Evolutionary conservation across 2,113 vertebrate genomes (phyloP), one percentile per base, ranked within the genome.

Genomic region (Cyprinus carpio): DNA sequence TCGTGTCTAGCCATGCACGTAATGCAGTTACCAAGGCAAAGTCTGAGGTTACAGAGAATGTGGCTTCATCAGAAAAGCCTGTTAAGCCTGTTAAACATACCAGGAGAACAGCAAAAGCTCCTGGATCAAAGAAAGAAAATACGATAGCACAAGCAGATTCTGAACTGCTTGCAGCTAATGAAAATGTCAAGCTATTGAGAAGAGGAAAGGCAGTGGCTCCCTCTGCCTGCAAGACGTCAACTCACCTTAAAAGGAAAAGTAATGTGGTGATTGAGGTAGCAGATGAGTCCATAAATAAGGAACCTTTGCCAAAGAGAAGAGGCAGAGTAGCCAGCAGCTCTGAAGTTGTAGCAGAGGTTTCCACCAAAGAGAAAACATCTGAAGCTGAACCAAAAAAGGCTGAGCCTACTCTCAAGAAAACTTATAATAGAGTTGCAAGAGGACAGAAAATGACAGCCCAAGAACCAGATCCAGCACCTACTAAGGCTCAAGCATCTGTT

Each of bases 241-340:
- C 71, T 6, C 11, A 15, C 6, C 65, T 27, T 1, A 91, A 88
- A 85, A 81, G 85, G 62, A 90, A 87, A 62, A 88, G 81, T 1
- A 87, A 86, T 10, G 85, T 25, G 16, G 1, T 23, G 15, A 71
- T 58, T 3, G 37, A 71, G 27, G 77, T 5, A 20, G 49, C 16
- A 13, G 84, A 84, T 0, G 60, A 86, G 31, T 51, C 23, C 0
- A 2, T 4, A 20, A 40, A 25, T 29, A 58, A 60, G 3, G 83
- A 77, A 23, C 75, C 83, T 9, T 62, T 79, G 4, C 84, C 84
- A 0, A 87, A 86, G 76, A 88, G 56, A 49, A 83, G 60, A 15
- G 75, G 88, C 34, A 82, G 82, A n/a, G 85, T 75, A 54, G 72
- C 75, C 51, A 65, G 69, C 23, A 49, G 49, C 13, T 3, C 58